Base-by-base conservation (phyloP, 1,140 invertebrate species). In the Drosophila guanche region DNA sequence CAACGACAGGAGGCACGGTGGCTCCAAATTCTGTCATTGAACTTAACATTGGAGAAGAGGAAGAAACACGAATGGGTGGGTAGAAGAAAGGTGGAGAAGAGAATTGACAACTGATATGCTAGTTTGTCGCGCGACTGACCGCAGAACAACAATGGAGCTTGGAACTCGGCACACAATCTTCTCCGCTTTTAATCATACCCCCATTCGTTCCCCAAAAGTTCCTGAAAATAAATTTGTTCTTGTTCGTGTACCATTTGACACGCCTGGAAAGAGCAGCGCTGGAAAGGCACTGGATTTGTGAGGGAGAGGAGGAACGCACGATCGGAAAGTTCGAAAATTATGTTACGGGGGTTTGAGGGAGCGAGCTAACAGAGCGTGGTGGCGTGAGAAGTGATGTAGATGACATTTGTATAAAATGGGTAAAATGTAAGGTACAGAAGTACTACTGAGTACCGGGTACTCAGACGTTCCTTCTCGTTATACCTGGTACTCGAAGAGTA, bases 1-100 rank as follows among this genome's bases (percentile, higher is more conserved):
- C 27, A 51, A 50, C 33, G 75, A 51, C 55, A 54, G 40, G 5
- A 33, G 12, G 14, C 16, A 27, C 10, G 51, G n/a, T n/a, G 46
- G 8, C 29, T 77, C 74, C 48, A 61, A 85, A 67, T 85, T 85
- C 86, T 86, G 81, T 86, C 81, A 85, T 86, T 85, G 77, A 85
- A 85, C 81, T 68, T 85, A 76, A 63, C 55, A 81, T 60, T 71
- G 70, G 58, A 41, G 22, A 41, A 48, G 52, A 61, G 16, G 43
- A 16, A 29, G 12, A 29, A 40, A 27, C 23, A 20, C 41, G 22
- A 47, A 47, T 10, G 20, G 20, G 57, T 42, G 58, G 4, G 10
- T 4, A 12, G 54, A 29, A 56, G 54, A 22, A 23, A 43, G 76
- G 23, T 16, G 5, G 53, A 27, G 48, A 47, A 23, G n/a, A 37